These are phyloP conservation scores for Eretmodus cyanostictus DNA, from an alignment of 2,113 vertebrate genomes.

Conservation along the genomic window DNA sequence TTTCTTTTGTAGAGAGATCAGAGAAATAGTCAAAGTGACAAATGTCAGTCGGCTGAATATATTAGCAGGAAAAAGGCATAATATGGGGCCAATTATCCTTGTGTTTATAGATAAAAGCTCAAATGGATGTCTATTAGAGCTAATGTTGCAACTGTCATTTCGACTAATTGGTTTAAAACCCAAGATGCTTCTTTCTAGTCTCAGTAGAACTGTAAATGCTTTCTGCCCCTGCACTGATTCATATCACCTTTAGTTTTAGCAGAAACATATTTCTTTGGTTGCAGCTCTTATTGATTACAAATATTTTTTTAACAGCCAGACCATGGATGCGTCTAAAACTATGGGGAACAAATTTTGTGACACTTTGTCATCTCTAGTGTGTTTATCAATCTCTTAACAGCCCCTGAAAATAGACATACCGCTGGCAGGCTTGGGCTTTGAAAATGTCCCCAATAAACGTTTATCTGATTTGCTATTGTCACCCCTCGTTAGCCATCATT, in stretches of 20 bases:
- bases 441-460: slow-evolving; percentile 8
- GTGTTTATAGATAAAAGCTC: background rate
- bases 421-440: background rate
- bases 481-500: slow-evolving; percentile 35
- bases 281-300: background rate
- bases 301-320: background rate
- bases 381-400: background rate
- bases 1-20: background rate
- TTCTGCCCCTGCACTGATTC: slow-evolving; percentile 3
- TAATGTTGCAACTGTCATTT: background rate
- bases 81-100: background rate
- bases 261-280: background rate
- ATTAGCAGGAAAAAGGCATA: background rate
- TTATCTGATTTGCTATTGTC: slow-evolving; percentile 46
- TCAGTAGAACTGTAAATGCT: background rate
- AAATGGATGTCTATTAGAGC: background rate
- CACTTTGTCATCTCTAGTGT: slow-evolving; percentile 1
- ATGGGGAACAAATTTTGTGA: background rate
- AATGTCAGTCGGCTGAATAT: background rate
- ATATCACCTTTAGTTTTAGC: background rate
- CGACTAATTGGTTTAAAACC: background rate
- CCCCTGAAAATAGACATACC: background rate
- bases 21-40: background rate
- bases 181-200: background rate
- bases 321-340: background rate